Conservation (phyloP, 2,797 vertebrate species). For the Cyprinodon diabolis region DNA sequence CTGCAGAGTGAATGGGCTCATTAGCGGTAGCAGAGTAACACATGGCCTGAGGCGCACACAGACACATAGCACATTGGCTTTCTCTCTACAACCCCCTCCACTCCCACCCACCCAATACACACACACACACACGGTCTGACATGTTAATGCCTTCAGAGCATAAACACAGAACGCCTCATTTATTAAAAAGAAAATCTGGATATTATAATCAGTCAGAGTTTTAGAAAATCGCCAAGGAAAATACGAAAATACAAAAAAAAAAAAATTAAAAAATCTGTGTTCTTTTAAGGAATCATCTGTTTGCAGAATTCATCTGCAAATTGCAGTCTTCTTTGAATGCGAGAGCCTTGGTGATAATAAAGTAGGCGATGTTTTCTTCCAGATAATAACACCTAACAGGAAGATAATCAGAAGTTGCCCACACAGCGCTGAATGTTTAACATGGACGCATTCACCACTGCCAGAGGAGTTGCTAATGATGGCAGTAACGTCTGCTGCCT, state of each 20-base stretch:
- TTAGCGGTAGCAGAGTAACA: conserved; percentile 76
- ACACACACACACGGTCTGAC: conserved; percentile 51
- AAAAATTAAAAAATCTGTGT: conserved; percentile 36
- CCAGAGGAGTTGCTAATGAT: conserved; percentile 10
- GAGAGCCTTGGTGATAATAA: conserved; percentile 31
- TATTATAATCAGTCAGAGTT: conserved; percentile 46
- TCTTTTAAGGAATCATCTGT: conserved; percentile 45
- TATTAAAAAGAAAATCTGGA: conserved; percentile 58
- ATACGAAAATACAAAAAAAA: conserved; percentile 51
- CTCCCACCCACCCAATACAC: conserved; percentile 30
- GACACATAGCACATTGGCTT: conserved; percentile 37
- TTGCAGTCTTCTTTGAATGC: conserved; percentile 25
- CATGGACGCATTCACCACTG: conserved; percentile 12
- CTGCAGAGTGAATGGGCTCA: conserved; percentile 75
- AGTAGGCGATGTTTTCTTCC: conserved; percentile 42
- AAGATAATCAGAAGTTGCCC: conserved; percentile 33
- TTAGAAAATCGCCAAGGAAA: conserved; percentile 40
- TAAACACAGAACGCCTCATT: conserved; percentile 65
- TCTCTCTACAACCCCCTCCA: neutral
- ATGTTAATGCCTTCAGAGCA: conserved; percentile 69
- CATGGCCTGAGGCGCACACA: conserved; percentile 74
- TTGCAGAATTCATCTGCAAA: conserved; percentile 33
- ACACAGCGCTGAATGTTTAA: conserved; percentile 23
- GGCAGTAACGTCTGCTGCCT: conserved; percentile 5
- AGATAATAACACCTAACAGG: conserved; percentile 40